Evolutionary conservation across 2,797 vertebrate genomes (phyloP).

Genomic region (Cetoscarus ocellatus): DNA sequence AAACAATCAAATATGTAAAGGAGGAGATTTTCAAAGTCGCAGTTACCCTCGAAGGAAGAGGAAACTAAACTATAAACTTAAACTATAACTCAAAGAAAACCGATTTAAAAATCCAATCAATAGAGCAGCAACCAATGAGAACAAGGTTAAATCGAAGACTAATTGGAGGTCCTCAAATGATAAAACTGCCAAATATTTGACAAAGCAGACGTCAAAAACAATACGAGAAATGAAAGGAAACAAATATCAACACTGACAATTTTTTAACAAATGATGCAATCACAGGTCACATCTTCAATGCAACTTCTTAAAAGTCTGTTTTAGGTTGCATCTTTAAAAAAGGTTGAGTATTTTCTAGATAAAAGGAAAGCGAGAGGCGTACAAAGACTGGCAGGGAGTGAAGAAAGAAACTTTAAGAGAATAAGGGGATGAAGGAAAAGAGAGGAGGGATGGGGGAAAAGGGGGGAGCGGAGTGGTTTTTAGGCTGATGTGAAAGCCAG

Average conservation of each 20-base stretch:
- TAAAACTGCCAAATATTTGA: constrained; percentile 1
- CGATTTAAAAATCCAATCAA: constrained; percentile 7
- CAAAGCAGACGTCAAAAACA: constrained; percentile 4
- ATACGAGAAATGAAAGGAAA: constrained; percentile 3
- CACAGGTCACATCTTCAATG: constrained; percentile 12
- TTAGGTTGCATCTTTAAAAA: constrained; percentile 11
- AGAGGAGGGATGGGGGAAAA: constrained; percentile 30
- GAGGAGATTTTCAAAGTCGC: neutral
- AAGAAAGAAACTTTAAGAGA: constrained; percentile 41
- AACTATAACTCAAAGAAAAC: constrained; percentile 4
- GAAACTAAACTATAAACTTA: no score
- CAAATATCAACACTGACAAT: constrained; percentile 16
- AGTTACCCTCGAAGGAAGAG: neutral
- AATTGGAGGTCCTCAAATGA: constrained; percentile 17
- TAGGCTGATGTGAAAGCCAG: constrained; percentile 72
- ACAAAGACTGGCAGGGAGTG: constrained; percentile 4
- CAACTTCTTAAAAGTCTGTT: constrained; percentile 24
- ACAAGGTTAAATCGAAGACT: neutral
- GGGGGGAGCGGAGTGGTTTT: constrained; percentile 45
- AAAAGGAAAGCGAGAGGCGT: constrained; percentile 9
- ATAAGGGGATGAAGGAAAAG: constrained; percentile 42
- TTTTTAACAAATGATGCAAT: constrained; percentile 26
- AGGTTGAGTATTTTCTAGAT: constrained; percentile 15
- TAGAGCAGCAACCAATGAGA: constrained; percentile 12
- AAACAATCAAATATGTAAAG: constrained; percentile 18